Percentiles rank a stretch among this genome's conserved stretches.
These are phyloP conservation scores for Drosophila oshimai DNA, from an alignment of 1,140 invertebrate species.

Conservation along the genomic window DNA sequence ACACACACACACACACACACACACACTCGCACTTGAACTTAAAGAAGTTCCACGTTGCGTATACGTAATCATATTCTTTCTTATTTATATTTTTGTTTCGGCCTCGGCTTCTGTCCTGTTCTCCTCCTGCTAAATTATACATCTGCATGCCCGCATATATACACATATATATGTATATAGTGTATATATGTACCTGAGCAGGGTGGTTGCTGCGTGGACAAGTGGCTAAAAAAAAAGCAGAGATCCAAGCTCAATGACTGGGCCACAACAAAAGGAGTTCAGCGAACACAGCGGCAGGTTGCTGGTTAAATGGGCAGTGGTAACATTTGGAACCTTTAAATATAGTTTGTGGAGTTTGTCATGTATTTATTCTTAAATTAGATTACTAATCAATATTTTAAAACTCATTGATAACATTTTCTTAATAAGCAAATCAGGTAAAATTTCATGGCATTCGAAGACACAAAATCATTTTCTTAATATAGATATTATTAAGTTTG, in stretches of 20 bases:
- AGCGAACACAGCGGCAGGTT: not conserved
- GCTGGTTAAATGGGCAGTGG: not conserved
- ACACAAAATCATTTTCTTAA: no score
- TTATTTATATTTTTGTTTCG: conserved; percentile 31
- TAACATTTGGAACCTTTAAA: no score
- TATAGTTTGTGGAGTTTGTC: no score
- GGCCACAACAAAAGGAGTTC: conserved; percentile 17
- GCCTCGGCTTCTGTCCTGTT: not conserved
- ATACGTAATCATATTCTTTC: conserved; percentile 72
- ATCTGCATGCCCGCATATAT: conserved; percentile 45
- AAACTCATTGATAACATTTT: no score
- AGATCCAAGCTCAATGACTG: conserved; percentile 3
- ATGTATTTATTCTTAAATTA: no score
- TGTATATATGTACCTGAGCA: not conserved
- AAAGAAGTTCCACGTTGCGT: conserved; percentile 75
- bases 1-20: conserved; percentile 42
- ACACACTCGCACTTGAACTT: conserved; percentile 61
- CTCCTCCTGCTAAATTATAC: conserved; percentile 54
- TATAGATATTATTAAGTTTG: no score
- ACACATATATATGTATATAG: not conserved
- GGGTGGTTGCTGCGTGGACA: conserved; percentile 47
- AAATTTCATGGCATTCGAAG: no score
- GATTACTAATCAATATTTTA: no score
- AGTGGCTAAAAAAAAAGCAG: conserved; percentile 42
- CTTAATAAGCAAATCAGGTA: no score